These are phyloP conservation scores for Hyles euphorbiae DNA, from an alignment of 1,140 invertebrate genomes.

Conservation along the genomic window DNA sequence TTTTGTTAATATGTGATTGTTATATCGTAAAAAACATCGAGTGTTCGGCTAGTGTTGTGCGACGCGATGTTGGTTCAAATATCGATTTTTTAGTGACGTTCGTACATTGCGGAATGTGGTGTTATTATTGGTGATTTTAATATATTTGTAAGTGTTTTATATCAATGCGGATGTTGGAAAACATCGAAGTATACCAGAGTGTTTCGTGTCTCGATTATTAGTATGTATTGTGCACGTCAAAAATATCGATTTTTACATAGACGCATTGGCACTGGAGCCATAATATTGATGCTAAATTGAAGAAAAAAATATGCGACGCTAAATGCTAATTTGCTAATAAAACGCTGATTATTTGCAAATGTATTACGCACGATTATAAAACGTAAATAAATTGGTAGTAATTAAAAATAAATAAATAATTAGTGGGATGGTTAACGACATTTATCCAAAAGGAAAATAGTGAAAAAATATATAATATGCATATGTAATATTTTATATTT, in stretches of 20 bases:
- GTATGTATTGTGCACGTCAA: neutral
- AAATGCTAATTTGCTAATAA: neutral
- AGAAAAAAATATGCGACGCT: neutral
- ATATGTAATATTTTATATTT: no score
- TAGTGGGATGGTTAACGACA: no score
- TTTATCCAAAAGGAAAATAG: no score
- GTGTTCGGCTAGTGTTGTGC: slow-evolving; percentile 9
- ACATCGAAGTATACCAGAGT: neutral
- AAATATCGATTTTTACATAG: slow-evolving; percentile 1
- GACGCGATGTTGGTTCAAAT: slow-evolving; percentile 35
- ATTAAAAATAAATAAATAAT: neutral
- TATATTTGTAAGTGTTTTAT: slow-evolving; percentile 45
- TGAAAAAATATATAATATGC: no score
- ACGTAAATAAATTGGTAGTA: neutral
- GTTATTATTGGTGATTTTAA: slow-evolving; percentile 54
- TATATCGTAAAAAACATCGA: slow-evolving; percentile 6
- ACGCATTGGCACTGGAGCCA: slow-evolving; percentile 1
- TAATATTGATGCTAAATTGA: neutral
- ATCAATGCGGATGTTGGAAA: slow-evolving; percentile 1
- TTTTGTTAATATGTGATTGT: slow-evolving; percentile 1
- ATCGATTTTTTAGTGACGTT: slow-evolving; percentile 67
- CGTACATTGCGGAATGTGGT: slow-evolving; percentile 50
- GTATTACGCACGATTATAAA: neutral
- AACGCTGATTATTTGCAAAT: neutral
- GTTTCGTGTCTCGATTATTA: neutral